A percentile compares a stretch with the other conserved stretches of the same genome.
Conservation (phyloP, 2,113 vertebrate species). For the Aldabrachelys gigantea region DNA sequence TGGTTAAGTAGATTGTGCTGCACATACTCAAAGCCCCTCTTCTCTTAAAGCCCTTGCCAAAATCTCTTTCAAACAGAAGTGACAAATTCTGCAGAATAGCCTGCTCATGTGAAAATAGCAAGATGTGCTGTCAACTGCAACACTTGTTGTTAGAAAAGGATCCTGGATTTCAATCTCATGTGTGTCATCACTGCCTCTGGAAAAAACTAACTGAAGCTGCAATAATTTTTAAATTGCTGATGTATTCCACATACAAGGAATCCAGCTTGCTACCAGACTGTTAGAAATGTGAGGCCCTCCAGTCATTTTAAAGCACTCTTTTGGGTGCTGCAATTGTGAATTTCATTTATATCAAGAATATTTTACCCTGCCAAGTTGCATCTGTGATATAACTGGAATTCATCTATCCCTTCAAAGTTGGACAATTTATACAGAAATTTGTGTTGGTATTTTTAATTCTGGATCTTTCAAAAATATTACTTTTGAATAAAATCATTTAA, state of each 20-base stretch:
- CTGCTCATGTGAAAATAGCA: neutral
- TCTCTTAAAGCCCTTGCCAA: neutral
- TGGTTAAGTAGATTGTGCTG: neutral
- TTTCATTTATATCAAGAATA: neutral
- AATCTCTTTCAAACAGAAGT: constrained; percentile 16
- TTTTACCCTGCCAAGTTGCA: neutral
- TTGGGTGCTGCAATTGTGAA: neutral
- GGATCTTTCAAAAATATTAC: neutral
- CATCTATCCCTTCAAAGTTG: neutral
- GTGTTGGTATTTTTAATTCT: neutral
- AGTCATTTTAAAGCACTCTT: neutral
- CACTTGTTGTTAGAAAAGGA: neutral
- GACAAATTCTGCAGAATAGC: constrained; percentile 39
- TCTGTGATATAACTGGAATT: neutral
- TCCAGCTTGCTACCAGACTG: neutral
- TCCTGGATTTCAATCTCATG: constrained; percentile 10
- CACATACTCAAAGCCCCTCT: neutral
- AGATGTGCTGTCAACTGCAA: constrained; percentile 30
- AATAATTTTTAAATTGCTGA: neutral
- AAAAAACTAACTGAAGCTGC: neutral
- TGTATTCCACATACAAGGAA: neutral
- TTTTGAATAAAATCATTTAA: neutral
- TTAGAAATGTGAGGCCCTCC: neutral
- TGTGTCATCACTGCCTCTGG: neutral
- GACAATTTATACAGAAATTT: neutral